Percentiles rank a stretch among this genome's conserved stretches.
These are phyloP conservation scores for Cephus cinctus DNA, from an alignment of 1,140 invertebrate genomes.

Conservation along the genomic window DNA sequence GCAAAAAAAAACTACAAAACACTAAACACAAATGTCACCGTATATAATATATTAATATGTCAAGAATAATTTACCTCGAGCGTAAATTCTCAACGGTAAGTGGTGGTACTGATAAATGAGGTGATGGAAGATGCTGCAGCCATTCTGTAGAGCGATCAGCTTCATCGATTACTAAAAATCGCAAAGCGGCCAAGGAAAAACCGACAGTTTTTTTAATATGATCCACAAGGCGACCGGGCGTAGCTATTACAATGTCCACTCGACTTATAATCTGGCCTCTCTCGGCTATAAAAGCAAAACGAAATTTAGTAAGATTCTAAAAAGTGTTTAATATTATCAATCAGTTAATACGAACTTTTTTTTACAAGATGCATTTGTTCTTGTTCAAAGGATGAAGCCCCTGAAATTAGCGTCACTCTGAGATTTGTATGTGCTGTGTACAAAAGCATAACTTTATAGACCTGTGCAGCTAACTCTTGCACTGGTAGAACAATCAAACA, in stretches of 20 bases:
- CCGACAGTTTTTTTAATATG: conserved; percentile 85
- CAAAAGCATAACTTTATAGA: conserved; percentile 78
- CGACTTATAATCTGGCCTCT: conserved; percentile 56
- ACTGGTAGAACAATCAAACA: conserved; percentile 91
- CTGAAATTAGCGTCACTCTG: conserved; percentile 72
- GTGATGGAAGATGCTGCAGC: conserved; percentile 67
- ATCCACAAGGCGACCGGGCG: conserved; percentile 89
- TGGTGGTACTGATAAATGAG: conserved; percentile 40
- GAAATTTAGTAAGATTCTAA: neutral
- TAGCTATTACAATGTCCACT: conserved; percentile 90
- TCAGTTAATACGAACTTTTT: conserved; percentile 58
- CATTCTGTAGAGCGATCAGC: conserved; percentile 92
- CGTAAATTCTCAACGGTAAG: conserved; percentile 33
- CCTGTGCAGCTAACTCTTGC: conserved; percentile 86
- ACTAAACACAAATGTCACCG: neutral
- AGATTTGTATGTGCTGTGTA: conserved; percentile 73
- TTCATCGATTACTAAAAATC: conserved; percentile 93
- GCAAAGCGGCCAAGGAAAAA: conserved; percentile 77
- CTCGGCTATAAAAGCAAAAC: conserved; percentile 46
- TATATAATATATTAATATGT: conserved; percentile 12
- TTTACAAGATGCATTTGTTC: conserved; percentile 76
- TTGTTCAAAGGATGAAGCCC: conserved; percentile 68
- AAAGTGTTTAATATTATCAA: conserved; percentile 6
- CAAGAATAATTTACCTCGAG: conserved; percentile 23
- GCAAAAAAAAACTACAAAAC: neutral